Conservation (phyloP, 2,797 vertebrate species). For the Pterois miles region DNA sequence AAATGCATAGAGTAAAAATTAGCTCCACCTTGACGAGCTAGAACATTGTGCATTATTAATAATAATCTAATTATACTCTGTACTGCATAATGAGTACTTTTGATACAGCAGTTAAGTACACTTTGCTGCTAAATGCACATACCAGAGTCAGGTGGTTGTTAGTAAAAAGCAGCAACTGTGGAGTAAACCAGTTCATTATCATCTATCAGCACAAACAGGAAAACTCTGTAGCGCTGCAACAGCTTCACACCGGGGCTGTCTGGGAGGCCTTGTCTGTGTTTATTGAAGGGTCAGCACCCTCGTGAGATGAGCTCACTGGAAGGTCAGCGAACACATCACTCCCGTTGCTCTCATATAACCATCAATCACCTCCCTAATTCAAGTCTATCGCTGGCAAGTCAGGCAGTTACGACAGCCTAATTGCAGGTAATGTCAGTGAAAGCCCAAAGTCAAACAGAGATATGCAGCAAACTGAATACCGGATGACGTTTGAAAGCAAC, state of each 20-base stretch:
- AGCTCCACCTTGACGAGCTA: not conserved
- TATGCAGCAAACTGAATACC: conserved; percentile 52
- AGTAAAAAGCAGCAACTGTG: conserved; percentile 22
- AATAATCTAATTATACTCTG: not conserved
- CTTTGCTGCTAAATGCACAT: not conserved
- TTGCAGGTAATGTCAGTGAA: conserved; percentile 71
- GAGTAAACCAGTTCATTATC: conserved; percentile 46
- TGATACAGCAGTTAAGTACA: not conserved
- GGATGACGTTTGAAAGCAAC: conserved; percentile 48
- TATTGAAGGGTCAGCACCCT: conserved; percentile 65
- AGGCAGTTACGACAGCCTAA: conserved; percentile 65
- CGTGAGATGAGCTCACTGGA: conserved; percentile 54
- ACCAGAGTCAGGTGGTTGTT: conserved; percentile 7
- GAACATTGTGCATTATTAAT: not conserved
- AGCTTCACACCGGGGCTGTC: conserved; percentile 32
- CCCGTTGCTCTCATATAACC: conserved; percentile 49
- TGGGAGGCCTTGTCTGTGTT: conserved; percentile 63
- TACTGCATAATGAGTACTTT: not conserved
- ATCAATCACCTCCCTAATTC: conserved; percentile 66
- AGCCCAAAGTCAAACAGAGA: conserved; percentile 69
- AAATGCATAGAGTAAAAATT: not conserved
- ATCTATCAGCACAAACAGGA: conserved; percentile 62
- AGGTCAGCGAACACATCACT: conserved; percentile 67
- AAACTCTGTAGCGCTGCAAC: conserved; percentile 43
- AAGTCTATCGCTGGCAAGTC: conserved; percentile 45